Conservation (phyloP, 1,140 invertebrate genomes). For the Teleogryllus occipitalis region DNA sequence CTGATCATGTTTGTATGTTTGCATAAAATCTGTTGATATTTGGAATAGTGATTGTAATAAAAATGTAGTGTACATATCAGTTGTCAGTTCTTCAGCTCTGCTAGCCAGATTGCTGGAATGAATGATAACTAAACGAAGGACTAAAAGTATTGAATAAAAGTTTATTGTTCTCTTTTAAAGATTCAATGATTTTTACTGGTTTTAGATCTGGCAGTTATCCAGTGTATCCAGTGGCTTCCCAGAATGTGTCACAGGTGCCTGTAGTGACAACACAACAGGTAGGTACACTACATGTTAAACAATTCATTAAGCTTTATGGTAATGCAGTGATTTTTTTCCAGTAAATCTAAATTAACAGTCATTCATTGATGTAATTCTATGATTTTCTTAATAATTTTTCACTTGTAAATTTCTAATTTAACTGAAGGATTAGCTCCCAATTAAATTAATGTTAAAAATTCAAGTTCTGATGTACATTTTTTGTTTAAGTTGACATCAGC, state of each 20-base stretch:
- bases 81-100: neutral
- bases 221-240: constrained; percentile 20
- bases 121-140: neutral
- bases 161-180: neutral
- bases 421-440: no score
- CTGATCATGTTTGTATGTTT: no score
- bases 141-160: neutral
- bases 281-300: neutral
- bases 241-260: constrained; percentile 18
- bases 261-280: constrained; percentile 20
- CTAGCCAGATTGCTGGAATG: neutral
- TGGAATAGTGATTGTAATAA: neutral
- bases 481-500: no score
- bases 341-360: no score
- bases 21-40: neutral
- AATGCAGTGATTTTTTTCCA: no score
- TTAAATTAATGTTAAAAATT: no score
- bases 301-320: no score
- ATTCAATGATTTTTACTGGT: neutral
- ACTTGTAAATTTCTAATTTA: no score
- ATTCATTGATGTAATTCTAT: no score
- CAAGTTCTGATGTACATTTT: no score
- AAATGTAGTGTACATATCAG: neutral
- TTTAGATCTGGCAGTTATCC: constrained; percentile 5
- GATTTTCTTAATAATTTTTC: no score